Base-by-base conservation (phyloP, 2,888 invertebrate species). In the Cosmia pyralina region DNA sequence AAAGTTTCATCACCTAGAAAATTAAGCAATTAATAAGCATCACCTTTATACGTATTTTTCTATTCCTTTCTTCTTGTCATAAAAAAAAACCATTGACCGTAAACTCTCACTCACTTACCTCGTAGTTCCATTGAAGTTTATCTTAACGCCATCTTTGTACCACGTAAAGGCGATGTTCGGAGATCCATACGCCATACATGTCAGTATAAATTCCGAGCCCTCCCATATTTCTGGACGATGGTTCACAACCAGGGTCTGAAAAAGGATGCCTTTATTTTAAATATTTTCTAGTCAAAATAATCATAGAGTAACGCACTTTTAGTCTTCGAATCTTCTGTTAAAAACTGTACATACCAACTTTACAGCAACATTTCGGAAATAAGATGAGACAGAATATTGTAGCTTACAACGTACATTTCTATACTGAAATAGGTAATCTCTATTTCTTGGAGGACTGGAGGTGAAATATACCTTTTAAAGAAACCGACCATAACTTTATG, bases 81-180 rank as follows among this genome's bases (percentile, higher is more conserved):
- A 41, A 41, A 41, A 8, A 41, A 41, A 41, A 5, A 3, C 28
- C 7, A 15, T 53, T 17, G 28, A 15, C 8, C 3, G 13, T 13
- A 8, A 63, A 38, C 46, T 4, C 1, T 4, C 15, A 46, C 8
- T 62, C 4, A 71, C 82, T 95, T 93, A 95, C 98, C 98, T 97
- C 63, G 97, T 97, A n/a, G 98, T 97, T 83, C 97, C 97, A 79
- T 97, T 97, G 85, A 97, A 97, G 92, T 98, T 98, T 77, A 98
- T 97, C 84, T 97, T 96, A 82, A 97, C 96, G 11, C 97, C 97
- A 89, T 98, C 98, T 92, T 98, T 98, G 95, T 97, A 98, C 98
- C 98, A 98, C 46, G 97, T 97, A 91, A 98, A 98, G 72, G 96
- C 96, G 90, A 98, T 97, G 82, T 97, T 96, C 0, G 97, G 97